Percentiles rank a stretch among this genome's conserved stretches.
Evolutionary conservation across 2,113 vertebrate species (phyloP).

Genomic region (Zingel zingel): DNA sequence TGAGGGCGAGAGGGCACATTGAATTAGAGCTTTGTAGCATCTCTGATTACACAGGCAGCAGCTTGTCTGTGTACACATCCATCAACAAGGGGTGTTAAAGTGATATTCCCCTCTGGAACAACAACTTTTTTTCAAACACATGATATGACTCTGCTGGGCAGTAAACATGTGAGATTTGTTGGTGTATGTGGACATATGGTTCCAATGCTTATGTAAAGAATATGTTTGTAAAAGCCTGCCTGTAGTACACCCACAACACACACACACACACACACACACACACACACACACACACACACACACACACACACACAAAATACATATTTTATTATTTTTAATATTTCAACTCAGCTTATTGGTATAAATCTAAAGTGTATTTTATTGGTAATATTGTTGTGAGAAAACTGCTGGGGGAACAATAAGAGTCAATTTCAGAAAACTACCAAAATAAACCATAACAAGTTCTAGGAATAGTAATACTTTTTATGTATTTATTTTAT

Average conservation of each 20-base stretch:
- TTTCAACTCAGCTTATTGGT: too few relatives aligned
- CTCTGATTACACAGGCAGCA: conserved; percentile 64
- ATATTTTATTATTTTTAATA: neutral
- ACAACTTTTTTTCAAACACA: conserved; percentile 39
- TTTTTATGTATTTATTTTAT: too few relatives aligned
- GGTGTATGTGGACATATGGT: conserved; percentile 1
- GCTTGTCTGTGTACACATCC: conserved; percentile 56
- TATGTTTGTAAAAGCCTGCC: neutral
- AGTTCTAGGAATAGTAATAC: neutral
- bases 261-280: neutral
- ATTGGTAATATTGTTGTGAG: neutral
- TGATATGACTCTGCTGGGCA: neutral
- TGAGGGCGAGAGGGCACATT: conserved; percentile 57
- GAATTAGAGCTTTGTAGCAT: conserved; percentile 56
- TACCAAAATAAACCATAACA: neutral
- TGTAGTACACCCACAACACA: conserved; percentile 3
- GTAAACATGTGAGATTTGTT: conserved; percentile 33
- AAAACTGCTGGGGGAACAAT: neutral
- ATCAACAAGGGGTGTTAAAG: conserved; percentile 52
- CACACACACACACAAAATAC: neutral
- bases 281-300: neutral
- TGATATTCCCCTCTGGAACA: conserved; percentile 24
- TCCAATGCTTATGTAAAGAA: conserved; percentile 1
- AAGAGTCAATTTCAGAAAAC: neutral
- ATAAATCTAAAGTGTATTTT: neutral